Conservation (phyloP, 2,113 vertebrate species). For the Xenopus borealis region DNA sequence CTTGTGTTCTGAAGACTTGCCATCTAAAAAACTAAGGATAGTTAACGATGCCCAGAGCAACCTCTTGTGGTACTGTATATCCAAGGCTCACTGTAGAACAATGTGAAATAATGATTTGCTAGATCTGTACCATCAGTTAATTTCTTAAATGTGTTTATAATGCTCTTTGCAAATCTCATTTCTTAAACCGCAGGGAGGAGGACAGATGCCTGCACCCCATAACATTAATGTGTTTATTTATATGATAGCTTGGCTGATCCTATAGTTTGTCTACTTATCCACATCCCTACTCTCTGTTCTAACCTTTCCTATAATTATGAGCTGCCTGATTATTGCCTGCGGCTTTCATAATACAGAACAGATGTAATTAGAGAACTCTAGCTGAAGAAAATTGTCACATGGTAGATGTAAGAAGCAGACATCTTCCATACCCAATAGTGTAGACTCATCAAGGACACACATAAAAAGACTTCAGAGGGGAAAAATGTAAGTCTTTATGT, state of each 20-base stretch:
- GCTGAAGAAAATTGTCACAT: neutral
- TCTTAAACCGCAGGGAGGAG: conserved; percentile 13
- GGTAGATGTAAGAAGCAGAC: too few species aligned
- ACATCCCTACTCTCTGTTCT: conserved; percentile 7
- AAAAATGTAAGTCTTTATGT: too few species aligned
- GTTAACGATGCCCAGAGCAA: conserved; percentile 17
- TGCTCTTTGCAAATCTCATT: neutral
- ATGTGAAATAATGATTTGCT: conserved; percentile 16
- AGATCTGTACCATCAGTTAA: too few species aligned
- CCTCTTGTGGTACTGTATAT: neutral
- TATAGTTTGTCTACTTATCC: conserved; percentile 26
- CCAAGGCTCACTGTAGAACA: neutral
- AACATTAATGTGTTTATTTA: conserved; percentile 36
- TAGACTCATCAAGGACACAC: too few species aligned
- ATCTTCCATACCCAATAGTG: too few species aligned
- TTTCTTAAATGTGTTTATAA: conserved; percentile 4
- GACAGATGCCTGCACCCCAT: conserved; percentile 33
- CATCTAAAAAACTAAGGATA: conserved; percentile 10
- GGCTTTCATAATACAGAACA: conserved; percentile 31
- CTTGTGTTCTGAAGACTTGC: conserved; percentile 8
- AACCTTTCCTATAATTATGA: conserved; percentile 35
- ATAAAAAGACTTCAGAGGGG: too few species aligned
- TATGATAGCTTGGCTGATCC: conserved; percentile 23
- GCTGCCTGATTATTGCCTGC: conserved; percentile 33
- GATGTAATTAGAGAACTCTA: conserved; percentile 31